Evolutionary conservation across 2,113 vertebrate genomes (phyloP), one percentile per base, ranked within the genome.

Genomic region (Tachysurus vachellii): DNA sequence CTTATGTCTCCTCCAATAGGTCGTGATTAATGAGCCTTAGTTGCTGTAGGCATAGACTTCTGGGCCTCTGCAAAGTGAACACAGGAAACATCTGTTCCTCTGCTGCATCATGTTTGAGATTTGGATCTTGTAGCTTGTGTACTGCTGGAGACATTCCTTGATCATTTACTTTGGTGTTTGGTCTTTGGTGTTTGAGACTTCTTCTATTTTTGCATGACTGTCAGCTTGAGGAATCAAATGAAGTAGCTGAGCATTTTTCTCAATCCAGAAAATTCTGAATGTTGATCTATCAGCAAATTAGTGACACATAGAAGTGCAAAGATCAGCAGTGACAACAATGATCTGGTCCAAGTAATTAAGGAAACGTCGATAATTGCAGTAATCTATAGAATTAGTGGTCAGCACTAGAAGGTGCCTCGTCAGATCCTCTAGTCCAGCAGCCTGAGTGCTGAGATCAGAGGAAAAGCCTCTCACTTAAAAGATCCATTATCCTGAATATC

Each of bases 21-120:
- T 83, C 26, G 61, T 87, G 86, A 87, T 87, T 83, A 87, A 87
- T 87, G 86, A 68, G 86, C 86, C 83, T n/a, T 76, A 70, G 62
- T 28, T 70, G 81, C 71, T 87, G 81, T 79, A 87, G 81, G 81
- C 81, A 31, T 83, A 42, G 53, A 64, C 86, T n/a, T 75, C 62
- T 31, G 73, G 76, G 80, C 81, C 23, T 71, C 86, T 76, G 80
- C 28, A 83, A 83, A 87, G 31, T 75, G 66, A 82, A 87, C 66
- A 87, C 14, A 57, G 66, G 36, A 54, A 87, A 87, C 81, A 62
- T 42, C 70, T 76, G 57, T 61, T 82, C 64, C 71, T 53, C 54
- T 59, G 54, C 53, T 77, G 80, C 80, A 73, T 44, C 42, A 28
- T 70, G 12, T 71, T 80, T 87, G 56, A 82, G 36, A 42, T 73